A percentile compares a stretch with the other conserved stretches of the same genome.
These are phyloP conservation scores for Arctocebus calabarensis DNA, from an alignment of 2,797 vertebrate species.

Conservation along the genomic window DNA sequence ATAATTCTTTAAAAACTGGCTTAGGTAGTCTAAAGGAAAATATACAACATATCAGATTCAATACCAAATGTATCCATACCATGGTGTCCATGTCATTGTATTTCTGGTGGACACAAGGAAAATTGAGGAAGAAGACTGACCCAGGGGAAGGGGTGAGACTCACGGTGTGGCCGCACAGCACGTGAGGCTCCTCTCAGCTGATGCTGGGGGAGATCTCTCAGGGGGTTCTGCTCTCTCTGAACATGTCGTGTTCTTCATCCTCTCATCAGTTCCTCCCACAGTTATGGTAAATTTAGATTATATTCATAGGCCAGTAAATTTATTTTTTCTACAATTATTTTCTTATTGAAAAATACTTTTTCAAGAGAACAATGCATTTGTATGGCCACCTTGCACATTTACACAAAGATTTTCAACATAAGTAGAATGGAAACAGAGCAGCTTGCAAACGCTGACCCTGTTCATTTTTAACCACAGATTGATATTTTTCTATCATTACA, in stretches of 20 bases:
- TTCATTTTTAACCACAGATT: conserved; percentile 53
- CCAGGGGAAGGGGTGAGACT: neutral
- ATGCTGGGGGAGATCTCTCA: neutral
- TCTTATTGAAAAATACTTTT: neutral
- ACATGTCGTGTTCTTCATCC: neutral
- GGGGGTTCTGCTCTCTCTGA: neutral
- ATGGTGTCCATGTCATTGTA: neutral
- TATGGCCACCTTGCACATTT: conserved; percentile 1
- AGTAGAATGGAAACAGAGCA: neutral
- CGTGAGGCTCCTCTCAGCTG: neutral
- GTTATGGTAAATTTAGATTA: conserved; percentile 12
- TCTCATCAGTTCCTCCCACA: neutral
- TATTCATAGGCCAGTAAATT: neutral
- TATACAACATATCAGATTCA: neutral
- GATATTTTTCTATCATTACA: conserved; percentile 28
- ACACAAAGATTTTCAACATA: neutral
- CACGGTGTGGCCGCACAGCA: neutral
- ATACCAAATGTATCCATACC: neutral
- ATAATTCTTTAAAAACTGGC: neutral
- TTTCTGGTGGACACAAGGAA: neutral
- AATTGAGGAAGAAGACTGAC: neutral
- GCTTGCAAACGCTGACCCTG: neutral
- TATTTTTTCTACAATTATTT: conserved; percentile 12
- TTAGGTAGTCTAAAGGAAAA: neutral
- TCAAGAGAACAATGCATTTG: neutral